phyloP scores from a whole-genome alignment of 2,797 vertebrate species.

The Eidolon dupreanum region DNA sequence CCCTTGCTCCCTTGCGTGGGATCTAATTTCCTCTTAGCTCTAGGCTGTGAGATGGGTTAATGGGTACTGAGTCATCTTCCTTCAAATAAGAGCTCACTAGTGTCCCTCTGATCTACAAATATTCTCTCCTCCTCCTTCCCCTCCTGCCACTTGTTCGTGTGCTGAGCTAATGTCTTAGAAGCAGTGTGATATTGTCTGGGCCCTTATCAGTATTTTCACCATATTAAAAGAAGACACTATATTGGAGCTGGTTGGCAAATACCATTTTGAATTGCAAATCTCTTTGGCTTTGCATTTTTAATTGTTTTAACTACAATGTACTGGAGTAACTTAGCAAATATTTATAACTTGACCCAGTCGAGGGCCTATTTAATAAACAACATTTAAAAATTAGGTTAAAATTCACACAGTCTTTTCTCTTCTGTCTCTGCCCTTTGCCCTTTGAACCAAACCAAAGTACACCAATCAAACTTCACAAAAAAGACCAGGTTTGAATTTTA shows the following conservation, averaged over 20 bases:
- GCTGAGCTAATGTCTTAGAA: neutral
- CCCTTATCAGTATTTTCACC: neutral
- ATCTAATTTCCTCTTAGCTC: neutral
- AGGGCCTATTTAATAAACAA: neutral
- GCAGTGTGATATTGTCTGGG: neutral
- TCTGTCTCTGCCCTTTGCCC: neutral
- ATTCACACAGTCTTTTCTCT: neutral
- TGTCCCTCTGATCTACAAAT: neutral
- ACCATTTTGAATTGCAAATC: neutral
- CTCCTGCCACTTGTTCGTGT: neutral
- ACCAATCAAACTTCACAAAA: neutral
- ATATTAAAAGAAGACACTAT: neutral
- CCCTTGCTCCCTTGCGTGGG: rapidly evolving
- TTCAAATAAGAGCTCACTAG: neutral
- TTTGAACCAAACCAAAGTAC: conserved; percentile 20
- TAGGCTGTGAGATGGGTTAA: neutral
- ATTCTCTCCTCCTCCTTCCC: neutral
- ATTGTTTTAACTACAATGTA: neutral
- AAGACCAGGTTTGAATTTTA: neutral
- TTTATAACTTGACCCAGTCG: neutral
- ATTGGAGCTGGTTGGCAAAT: neutral
- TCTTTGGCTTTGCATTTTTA: conserved; percentile 40
- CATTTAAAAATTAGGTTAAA: conserved; percentile 9
- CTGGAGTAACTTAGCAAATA: neutral
- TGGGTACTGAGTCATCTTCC: neutral